Evolutionary conservation across 2,113 vertebrate species (phyloP).

Genomic region (Cephalopholis sonnerati): DNA sequence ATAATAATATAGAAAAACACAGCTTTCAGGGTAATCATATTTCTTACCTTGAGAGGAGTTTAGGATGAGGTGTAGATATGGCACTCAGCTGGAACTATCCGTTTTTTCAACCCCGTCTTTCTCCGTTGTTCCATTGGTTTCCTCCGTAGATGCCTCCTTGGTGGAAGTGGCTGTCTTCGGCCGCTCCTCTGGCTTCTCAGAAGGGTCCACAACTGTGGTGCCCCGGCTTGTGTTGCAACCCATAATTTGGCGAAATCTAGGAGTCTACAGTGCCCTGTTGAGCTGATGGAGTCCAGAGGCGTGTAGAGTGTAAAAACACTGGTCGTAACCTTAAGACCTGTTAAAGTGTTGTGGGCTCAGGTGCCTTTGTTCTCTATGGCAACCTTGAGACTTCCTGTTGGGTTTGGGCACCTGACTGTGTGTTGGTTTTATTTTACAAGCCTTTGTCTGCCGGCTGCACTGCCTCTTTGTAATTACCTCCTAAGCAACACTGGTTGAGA

Average conservation of each 20-base stretch:
- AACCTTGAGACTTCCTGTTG: conserved; percentile 71
- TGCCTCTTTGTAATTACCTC: conserved; percentile 60
- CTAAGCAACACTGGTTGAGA: conserved; percentile 75
- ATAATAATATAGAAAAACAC: not conserved
- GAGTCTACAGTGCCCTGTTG: not conserved
- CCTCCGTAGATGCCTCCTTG: conserved; percentile 23
- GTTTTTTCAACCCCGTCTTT: conserved; percentile 39
- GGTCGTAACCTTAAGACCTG: conserved; percentile 57
- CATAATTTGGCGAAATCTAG: conserved; percentile 59
- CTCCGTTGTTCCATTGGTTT: conserved; percentile 9
- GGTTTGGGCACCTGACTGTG: conserved; percentile 30
- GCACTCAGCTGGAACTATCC: conserved; percentile 46
- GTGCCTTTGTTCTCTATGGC: conserved; percentile 72
- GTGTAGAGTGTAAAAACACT: conserved; percentile 20
- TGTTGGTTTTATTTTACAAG: conserved; percentile 63
- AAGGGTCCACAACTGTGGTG: conserved; percentile 68
- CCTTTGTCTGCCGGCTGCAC: conserved; percentile 60
- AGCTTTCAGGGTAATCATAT: not conserved
- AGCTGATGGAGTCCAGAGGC: conserved; percentile 31
- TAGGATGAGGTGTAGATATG: not conserved
- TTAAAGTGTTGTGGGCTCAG: conserved; percentile 62
- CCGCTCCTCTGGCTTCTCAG: conserved; percentile 70
- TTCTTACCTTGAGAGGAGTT: conserved; percentile 53
- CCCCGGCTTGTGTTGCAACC: conserved; percentile 79
- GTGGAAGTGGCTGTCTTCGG: conserved; percentile 56